phyloP scores from a whole-genome alignment of 2,113 vertebrate species.

The Chinchilla lanigera region DNA sequence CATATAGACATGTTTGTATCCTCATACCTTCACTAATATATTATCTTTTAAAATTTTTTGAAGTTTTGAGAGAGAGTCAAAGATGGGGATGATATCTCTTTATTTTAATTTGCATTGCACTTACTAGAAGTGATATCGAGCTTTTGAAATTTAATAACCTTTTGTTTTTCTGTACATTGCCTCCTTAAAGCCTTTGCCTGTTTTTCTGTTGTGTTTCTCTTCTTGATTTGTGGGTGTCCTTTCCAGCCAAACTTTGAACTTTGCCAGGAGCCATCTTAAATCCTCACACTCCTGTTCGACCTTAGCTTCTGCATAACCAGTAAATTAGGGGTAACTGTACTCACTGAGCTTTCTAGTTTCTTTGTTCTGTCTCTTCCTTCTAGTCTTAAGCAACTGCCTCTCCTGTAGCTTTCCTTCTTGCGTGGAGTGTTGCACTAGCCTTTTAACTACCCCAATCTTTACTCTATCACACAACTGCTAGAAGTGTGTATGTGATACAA shows the following conservation, averaged over 20 bases:
- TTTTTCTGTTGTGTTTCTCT: constrained; percentile 30
- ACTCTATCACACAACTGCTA: neutral
- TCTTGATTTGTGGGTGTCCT: neutral
- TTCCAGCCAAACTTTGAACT: constrained; percentile 18
- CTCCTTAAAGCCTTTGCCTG: neutral
- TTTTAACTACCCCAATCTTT: constrained; percentile 14
- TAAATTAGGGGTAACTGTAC: constrained; percentile 30
- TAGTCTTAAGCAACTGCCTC: neutral
- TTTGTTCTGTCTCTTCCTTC: constrained; percentile 31
- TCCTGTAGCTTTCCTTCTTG: neutral
- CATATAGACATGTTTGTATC: constrained; percentile 9
- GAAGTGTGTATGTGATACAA: neutral
- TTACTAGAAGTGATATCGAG: neutral
- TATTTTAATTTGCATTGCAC: constrained; percentile 39
- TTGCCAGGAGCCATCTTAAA: constrained; percentile 1
- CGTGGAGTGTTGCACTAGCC: neutral
- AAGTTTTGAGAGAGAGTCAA: neutral
- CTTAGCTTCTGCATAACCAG: neutral
- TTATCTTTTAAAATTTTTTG: constrained; percentile 11
- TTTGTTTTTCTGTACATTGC: constrained; percentile 15
- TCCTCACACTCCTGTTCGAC: neutral
- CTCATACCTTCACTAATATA: neutral
- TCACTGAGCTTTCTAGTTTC: neutral
- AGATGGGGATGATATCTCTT: neutral
- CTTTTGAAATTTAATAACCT: constrained; percentile 46